Evolutionary conservation across 2,888 invertebrate species (phyloP).

Genomic region (Acanthosoma haemorrhoidale): DNA sequence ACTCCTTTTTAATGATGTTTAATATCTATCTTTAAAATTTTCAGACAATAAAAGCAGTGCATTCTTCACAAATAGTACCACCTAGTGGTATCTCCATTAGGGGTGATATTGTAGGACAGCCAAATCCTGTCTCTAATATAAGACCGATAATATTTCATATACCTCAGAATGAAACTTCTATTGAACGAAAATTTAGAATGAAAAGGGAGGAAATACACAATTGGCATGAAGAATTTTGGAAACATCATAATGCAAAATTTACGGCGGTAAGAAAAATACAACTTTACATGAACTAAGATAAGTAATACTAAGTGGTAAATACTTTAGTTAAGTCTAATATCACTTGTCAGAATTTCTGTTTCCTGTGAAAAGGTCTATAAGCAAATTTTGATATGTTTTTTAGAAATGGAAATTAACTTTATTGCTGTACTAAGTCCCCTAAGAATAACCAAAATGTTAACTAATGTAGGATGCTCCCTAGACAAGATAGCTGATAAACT

Average conservation of each 20-base stretch:
- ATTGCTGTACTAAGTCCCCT: too few species aligned
- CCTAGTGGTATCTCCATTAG: neutral
- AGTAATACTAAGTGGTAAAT: too few species aligned
- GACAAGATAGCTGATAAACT: too few species aligned
- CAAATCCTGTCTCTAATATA: slow-evolving; percentile 73
- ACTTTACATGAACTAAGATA: too few species aligned
- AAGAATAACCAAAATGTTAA: too few species aligned
- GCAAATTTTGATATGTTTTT: too few species aligned
- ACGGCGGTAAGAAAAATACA: slow-evolving; percentile 58
- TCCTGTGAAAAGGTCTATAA: too few species aligned
- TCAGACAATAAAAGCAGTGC: slow-evolving; percentile 15
- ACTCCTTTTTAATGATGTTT: neutral
- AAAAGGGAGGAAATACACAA: slow-evolving; percentile 63
- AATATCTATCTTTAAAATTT: neutral
- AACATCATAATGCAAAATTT: slow-evolving; percentile 70
- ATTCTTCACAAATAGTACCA: slow-evolving; percentile 16
- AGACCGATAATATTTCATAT: slow-evolving; percentile 63
- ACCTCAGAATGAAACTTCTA: slow-evolving; percentile 58
- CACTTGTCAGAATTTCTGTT: too few species aligned
- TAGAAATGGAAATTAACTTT: too few species aligned
- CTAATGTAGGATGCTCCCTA: too few species aligned
- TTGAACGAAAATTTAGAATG: slow-evolving; percentile 61
- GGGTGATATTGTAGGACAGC: slow-evolving; percentile 68
- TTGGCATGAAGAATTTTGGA: slow-evolving; percentile 85
- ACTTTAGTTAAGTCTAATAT: too few species aligned